Evolutionary conservation across 2,113 vertebrate genomes (phyloP).

Genomic region (Corythaeola cristata): DNA sequence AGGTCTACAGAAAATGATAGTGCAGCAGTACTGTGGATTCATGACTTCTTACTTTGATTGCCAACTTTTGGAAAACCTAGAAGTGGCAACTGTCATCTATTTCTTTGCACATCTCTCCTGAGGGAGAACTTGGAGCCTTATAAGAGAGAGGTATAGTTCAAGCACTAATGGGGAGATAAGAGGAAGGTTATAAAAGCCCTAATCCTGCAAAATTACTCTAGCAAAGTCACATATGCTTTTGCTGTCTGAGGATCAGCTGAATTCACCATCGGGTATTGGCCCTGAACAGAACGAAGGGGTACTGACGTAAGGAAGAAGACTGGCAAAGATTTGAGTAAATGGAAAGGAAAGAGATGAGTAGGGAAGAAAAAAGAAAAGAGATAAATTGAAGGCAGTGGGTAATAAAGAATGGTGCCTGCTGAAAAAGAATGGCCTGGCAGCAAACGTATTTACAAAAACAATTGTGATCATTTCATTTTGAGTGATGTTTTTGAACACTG

Average conservation of each 20-base stretch:
- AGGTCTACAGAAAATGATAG: slow-evolving; percentile 47
- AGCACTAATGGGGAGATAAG: slow-evolving; percentile 21
- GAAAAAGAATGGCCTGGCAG: neutral
- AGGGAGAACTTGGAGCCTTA: slow-evolving; percentile 8
- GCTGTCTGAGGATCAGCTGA: neutral
- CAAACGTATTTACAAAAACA: neutral
- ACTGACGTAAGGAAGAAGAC: neutral
- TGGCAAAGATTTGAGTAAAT: neutral
- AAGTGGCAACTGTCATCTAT: slow-evolving; percentile 29
- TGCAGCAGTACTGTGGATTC: slow-evolving; percentile 35
- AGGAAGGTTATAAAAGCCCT: neutral
- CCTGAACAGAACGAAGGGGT: neutral
- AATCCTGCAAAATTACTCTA: neutral
- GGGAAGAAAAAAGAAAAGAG: neutral
- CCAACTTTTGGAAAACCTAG: slow-evolving; percentile 38
- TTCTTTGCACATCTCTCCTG: slow-evolving; percentile 4
- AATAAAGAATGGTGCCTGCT: neutral
- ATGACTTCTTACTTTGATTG: slow-evolving; percentile 62
- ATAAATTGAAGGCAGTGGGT: neutral
- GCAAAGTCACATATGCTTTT: neutral
- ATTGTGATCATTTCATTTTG: neutral
- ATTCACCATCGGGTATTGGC: neutral
- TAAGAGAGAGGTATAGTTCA: slow-evolving; percentile 14
- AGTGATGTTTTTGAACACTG: neutral
- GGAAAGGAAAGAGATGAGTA: neutral